Evolutionary conservation across 2,113 vertebrate genomes (phyloP), one percentile per base, ranked within the genome.

Genomic region (Hypocryptadius cinnamomeus): DNA sequence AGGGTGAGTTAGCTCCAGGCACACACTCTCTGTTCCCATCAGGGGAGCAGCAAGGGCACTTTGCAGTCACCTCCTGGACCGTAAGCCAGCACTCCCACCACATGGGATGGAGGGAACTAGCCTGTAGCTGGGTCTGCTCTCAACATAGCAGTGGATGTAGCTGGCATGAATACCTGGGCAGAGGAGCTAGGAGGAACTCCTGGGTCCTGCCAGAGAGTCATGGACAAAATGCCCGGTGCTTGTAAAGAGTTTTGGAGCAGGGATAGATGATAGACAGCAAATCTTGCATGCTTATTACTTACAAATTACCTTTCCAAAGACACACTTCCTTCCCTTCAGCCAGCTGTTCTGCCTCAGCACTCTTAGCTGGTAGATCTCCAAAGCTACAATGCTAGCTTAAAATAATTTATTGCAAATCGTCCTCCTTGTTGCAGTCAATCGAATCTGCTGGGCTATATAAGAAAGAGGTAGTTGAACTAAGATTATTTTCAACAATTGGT

Each of bases 261-360:
- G 54, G 78, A 73, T 47, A 85, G 85, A 76, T 81, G 73, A 79
- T n/a, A 92, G 92, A 91, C 63, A 84, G 79, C 90, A 93, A 94
- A 94, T 71, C 56, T 74, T 71, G 51, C 65, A 8, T 77, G 56
- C 74, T 95, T 87, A 86, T 65, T 93, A 56, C 87, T 94, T 89
- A 57, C 25, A 83, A 93, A 92, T 92, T 95, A 96, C 94, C 81
- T 96, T 91, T 94, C 68, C 82, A 93, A 95, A 91, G 93, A 82
- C 54, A 92, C 17, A 73, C 50, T 94, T 95, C 85, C 80, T 95
- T 89, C 71, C 85, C 79, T 94, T 73, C 68, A 94, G 87, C 59
- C 86, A 94, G 87, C 64, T 95, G 88, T 96, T 97, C 93, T 89
- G 90, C 86, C 66, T 96, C 92, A 78, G 61, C 82, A 39, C 35